Evolutionary conservation across 2,888 invertebrate genomes (phyloP).

Genomic region (Creontiades dilutus): DNA sequence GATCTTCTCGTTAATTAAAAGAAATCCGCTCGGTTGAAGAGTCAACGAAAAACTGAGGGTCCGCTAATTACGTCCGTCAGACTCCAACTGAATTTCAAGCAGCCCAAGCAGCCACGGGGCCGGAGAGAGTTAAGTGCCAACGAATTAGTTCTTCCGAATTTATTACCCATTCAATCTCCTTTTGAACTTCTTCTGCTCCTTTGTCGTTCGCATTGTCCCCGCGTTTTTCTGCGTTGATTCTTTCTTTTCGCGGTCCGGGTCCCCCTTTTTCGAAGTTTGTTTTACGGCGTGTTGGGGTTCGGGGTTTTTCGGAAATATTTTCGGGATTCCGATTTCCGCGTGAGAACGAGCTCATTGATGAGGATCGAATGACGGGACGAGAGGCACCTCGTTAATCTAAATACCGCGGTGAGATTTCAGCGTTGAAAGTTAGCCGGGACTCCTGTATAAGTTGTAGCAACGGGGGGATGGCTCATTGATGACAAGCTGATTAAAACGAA

Average conservation of each 20-base stretch:
- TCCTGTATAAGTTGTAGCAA: too few relatives aligned
- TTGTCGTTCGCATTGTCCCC: constrained; percentile 14
- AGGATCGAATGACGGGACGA: not conserved
- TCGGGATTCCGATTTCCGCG: not conserved
- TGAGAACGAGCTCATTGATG: not conserved
- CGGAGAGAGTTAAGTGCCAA: constrained; percentile 32
- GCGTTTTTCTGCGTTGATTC: not conserved
- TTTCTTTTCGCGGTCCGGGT: not conserved
- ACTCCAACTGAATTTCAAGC: constrained; percentile 4
- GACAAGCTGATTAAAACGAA: too few relatives aligned
- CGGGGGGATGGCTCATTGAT: too few relatives aligned
- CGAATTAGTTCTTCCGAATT: constrained; percentile 35
- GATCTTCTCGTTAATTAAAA: constrained; percentile 7
- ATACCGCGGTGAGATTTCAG: not conserved
- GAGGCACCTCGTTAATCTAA: not conserved
- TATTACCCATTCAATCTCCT: constrained; percentile 33
- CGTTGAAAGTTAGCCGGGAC: not conserved
- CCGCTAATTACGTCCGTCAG: constrained; percentile 28
- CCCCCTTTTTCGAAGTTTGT: not conserved
- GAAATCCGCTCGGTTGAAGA: constrained; percentile 14
- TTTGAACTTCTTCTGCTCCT: constrained; percentile 6
- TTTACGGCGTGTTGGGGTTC: not conserved
- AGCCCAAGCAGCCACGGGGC: not conserved
- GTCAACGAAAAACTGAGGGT: not conserved
- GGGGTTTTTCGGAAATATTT: not conserved